Conservation (phyloP, 2,113 vertebrate species). For the Peromyscus californicus region DNA sequence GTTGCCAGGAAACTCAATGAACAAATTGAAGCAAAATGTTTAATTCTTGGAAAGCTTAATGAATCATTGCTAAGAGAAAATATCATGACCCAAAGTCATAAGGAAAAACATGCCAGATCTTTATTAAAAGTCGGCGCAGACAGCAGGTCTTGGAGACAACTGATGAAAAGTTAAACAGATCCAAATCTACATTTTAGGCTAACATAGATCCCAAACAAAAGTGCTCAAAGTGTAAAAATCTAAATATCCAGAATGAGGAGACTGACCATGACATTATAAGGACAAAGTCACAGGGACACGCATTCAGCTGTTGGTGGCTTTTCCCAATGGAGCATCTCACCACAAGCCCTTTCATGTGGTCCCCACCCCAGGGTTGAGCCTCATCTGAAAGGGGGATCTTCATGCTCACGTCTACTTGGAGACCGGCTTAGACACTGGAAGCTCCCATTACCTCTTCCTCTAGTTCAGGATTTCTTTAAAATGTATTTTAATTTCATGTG, state of each 20-base stretch:
- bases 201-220: not conserved
- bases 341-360: not conserved
- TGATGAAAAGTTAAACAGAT: not conserved
- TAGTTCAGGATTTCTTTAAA: not conserved
- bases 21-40: constrained; percentile 34
- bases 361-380: not conserved
- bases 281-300: not conserved
- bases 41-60: constrained; percentile 44
- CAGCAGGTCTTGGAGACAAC: not conserved
- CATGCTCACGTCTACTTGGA: no score
- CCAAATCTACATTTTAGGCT: not conserved
- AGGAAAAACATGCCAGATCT: not conserved
- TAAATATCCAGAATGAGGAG: not conserved
- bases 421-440: not conserved
- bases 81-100: not conserved
- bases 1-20: constrained; percentile 10
- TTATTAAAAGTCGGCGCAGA: not conserved
- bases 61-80: constrained; percentile 12
- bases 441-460: not conserved
- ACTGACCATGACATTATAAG: not conserved
- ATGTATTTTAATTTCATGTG: not conserved
- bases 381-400: not conserved
- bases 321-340: not conserved
- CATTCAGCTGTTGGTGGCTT: not conserved
- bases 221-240: not conserved